Evolutionary conservation across 2,888 invertebrate genomes (phyloP).

Genomic region (Elegia similella): DNA sequence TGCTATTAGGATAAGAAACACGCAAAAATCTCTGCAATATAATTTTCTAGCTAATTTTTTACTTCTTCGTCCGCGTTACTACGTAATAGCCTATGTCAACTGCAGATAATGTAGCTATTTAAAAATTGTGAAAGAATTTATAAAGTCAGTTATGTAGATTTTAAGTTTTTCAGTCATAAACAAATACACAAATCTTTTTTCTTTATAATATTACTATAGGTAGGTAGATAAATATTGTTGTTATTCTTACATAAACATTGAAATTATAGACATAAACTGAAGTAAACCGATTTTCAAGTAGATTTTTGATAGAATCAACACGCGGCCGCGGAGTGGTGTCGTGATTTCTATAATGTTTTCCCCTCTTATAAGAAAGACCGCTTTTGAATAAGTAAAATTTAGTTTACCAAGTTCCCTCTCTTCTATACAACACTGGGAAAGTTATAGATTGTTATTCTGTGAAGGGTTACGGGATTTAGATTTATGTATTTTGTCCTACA

Average conservation of each 20-base stretch:
- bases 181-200: too few species aligned
- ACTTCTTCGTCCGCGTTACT: too few species aligned
- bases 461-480: slow-evolving; percentile 55
- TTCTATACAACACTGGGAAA: slow-evolving; percentile 58
- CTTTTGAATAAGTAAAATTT: slow-evolving; percentile 71
- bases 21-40: too few species aligned
- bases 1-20: too few species aligned
- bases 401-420: slow-evolving; percentile 63
- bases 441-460: slow-evolving; percentile 72
- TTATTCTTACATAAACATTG: slow-evolving; percentile 19
- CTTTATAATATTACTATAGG: too few species aligned
- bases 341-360: slow-evolving; percentile 69
- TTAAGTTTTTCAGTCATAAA: too few species aligned
- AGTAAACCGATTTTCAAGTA: slow-evolving; percentile 47
- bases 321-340: slow-evolving; percentile 63
- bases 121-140: too few species aligned
- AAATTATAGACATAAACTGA: slow-evolving; percentile 31
- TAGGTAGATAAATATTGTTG: too few species aligned
- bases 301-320: slow-evolving; percentile 79
- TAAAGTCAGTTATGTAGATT: too few species aligned
- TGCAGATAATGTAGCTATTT: too few species aligned
- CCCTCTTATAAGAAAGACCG: slow-evolving; percentile 53
- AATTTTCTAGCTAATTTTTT: too few species aligned
- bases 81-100: too few species aligned
- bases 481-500: slow-evolving; percentile 27